Conservation (phyloP, 2,888 invertebrate species). For the Rhingia campestris region DNA sequence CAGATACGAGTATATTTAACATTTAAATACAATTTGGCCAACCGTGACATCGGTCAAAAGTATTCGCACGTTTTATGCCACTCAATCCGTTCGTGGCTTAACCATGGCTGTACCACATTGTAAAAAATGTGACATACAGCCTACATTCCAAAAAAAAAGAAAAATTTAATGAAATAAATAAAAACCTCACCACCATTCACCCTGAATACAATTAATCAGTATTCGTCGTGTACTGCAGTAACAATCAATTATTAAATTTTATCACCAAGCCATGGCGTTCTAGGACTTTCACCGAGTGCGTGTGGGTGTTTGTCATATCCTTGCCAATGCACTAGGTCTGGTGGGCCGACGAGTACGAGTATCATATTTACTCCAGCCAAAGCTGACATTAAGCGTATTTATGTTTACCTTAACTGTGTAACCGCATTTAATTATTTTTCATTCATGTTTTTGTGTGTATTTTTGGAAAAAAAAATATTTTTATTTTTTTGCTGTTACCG, state of each 20-base stretch:
- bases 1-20: constrained; percentile 45
- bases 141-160: constrained; percentile 11
- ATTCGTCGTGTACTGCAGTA: constrained; percentile 64
- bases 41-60: constrained; percentile 21
- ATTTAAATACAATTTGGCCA: constrained; percentile 61
- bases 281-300: constrained; percentile 30
- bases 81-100: constrained; percentile 53
- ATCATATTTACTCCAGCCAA: constrained; percentile 33
- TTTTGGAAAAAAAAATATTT: neutral
- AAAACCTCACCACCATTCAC: constrained; percentile 64
- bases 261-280: constrained; percentile 42
- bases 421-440: constrained; percentile 57
- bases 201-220: constrained; percentile 70
- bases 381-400: constrained; percentile 49
- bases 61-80: constrained; percentile 58
- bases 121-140: neutral
- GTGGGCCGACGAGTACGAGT: neutral
- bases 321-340: neutral
- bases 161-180: constrained; percentile 67
- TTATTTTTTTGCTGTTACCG: constrained; percentile 6
- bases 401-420: constrained; percentile 46
- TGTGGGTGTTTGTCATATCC: neutral
- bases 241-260: constrained; percentile 71
- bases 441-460: constrained; percentile 2
- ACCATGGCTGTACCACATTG: constrained; percentile 29